A percentile compares a stretch with the other conserved stretches of the same genome.
Evolutionary conservation across 2,888 invertebrate species (phyloP).

Genomic region (Caenorhabditis becei): DNA sequence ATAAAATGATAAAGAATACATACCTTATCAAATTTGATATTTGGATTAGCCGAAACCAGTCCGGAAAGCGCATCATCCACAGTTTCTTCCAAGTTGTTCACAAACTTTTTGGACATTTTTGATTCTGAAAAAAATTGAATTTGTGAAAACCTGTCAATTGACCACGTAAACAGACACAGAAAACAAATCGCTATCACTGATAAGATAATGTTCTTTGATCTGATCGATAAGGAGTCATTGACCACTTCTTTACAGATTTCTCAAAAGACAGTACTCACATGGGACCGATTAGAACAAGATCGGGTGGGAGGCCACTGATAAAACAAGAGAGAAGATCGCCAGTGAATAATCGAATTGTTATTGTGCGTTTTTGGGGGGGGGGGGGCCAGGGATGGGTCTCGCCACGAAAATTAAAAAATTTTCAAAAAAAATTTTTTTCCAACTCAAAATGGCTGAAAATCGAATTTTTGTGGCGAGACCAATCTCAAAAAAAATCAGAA

Average conservation of each 20-base stretch:
- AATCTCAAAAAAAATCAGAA: too few relatives aligned
- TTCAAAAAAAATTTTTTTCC: too few relatives aligned
- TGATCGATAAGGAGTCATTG: not conserved
- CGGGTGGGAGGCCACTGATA: too few relatives aligned
- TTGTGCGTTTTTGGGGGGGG: too few relatives aligned
- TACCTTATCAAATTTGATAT: constrained; percentile 63
- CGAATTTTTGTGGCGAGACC: too few relatives aligned
- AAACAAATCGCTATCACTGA: not conserved
- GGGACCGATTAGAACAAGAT: too few relatives aligned
- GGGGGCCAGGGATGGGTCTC: too few relatives aligned
- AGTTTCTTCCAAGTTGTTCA: constrained; percentile 68
- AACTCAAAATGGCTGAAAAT: too few relatives aligned
- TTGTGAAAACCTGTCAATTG: not conserved
- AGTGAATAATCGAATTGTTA: too few relatives aligned
- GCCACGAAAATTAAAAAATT: too few relatives aligned
- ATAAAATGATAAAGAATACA: constrained; percentile 23
- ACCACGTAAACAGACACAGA: not conserved
- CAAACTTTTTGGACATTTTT: constrained; percentile 72
- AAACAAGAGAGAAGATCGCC: not conserved
- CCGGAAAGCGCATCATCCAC: constrained; percentile 74
- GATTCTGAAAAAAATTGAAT: not conserved
- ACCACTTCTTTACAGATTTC: not conserved
- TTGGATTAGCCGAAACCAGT: constrained; percentile 63
- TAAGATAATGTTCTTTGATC: constrained; percentile 18
- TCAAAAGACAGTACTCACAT: too few relatives aligned